These are phyloP conservation scores for Lophius americanus DNA, from an alignment of 2,797 vertebrate species.

Conservation along the genomic window DNA sequence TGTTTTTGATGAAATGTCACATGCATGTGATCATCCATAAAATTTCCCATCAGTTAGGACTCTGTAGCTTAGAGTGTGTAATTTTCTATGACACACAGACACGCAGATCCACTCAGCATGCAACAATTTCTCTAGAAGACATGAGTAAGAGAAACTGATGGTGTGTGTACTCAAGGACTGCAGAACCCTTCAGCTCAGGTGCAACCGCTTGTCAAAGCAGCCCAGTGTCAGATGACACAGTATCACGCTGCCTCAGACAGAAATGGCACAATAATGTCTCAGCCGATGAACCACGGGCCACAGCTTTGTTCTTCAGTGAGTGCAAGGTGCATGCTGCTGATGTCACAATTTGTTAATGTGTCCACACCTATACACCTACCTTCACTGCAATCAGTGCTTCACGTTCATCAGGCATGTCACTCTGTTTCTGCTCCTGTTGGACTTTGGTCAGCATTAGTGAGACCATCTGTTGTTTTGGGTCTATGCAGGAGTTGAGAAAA, in stretches of 20 bases:
- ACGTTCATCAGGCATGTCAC: slow-evolving; percentile 39
- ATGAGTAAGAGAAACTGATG: slow-evolving; percentile 83
- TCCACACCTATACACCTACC: slow-evolving; percentile 61
- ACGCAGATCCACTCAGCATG: slow-evolving; percentile 65
- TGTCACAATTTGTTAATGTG: slow-evolving; percentile 67
- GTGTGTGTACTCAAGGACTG: slow-evolving; percentile 78
- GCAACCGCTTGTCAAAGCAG: slow-evolving; percentile 87
- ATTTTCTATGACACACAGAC: slow-evolving; percentile 6
- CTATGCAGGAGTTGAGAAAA: background rate
- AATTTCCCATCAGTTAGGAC: background rate
- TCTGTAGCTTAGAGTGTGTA: background rate
- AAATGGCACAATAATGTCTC: slow-evolving; percentile 90
- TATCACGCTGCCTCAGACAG: slow-evolving; percentile 83
- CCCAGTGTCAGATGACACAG: slow-evolving; percentile 81
- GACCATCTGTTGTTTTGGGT: slow-evolving; percentile 5
- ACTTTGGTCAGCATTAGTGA: slow-evolving; percentile 26
- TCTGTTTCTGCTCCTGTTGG: slow-evolving; percentile 38
- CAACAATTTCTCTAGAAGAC: slow-evolving; percentile 77
- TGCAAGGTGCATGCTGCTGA: slow-evolving; percentile 69
- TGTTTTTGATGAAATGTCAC: background rate
- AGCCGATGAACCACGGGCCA: slow-evolving; percentile 86
- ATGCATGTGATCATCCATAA: background rate
- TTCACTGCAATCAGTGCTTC: slow-evolving; percentile 42
- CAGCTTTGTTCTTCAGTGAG: slow-evolving; percentile 74
- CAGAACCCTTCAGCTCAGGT: slow-evolving; percentile 81